Evolutionary conservation across 2,888 invertebrate genomes (phyloP), one percentile per base, ranked within the genome.

Genomic region (Aplocera efformata): DNA sequence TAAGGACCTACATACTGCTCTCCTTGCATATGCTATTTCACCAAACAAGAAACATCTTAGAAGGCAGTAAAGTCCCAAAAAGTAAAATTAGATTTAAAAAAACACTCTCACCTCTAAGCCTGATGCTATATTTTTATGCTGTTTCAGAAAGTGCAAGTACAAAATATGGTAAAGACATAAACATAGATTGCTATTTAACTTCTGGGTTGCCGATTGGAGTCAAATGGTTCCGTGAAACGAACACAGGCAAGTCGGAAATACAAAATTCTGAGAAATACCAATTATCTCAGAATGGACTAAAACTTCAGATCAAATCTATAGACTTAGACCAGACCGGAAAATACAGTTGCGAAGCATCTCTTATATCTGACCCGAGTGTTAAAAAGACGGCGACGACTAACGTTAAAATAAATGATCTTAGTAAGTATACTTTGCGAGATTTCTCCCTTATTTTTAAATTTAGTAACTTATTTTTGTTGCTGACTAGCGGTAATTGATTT

Each of bases 321-420:
- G 35, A 42, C 28, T 24, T 49, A 20, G 39, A 36, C 3, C 26
- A 32, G 10, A 32, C 32, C 20, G 53, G 49, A 24, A 43, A 27
- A 32, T 54, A 51, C 6, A 48, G 33, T 3, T 54, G 53, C 20
- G 38, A 33, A 34, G 53, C 36, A 2, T 32, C 32, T 6, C 39
- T 54, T 7, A 24, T 20, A 10, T 22, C 33, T 10, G 42, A 53
- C 20, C 28, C 27, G n/a, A 32, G 21, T 10, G 25, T 42, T 10
- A 47, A 41, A 8, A 21, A 28, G 23, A 30, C 34, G 6, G 32
- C 22, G 1, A 32, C 38, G 1, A 47, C 40, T n/a, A 17, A 32
- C 6, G 31, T 51, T n/a, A 6, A 36, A 17, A 45, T 53, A 29
- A 17, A 26, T 27, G 42, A 48, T 32, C 27, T 51, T 0, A 31